Percentiles rank a stretch among this genome's conserved stretches.
Conservation (phyloP, 2,113 vertebrate species). For the Clarias magur region DNA sequence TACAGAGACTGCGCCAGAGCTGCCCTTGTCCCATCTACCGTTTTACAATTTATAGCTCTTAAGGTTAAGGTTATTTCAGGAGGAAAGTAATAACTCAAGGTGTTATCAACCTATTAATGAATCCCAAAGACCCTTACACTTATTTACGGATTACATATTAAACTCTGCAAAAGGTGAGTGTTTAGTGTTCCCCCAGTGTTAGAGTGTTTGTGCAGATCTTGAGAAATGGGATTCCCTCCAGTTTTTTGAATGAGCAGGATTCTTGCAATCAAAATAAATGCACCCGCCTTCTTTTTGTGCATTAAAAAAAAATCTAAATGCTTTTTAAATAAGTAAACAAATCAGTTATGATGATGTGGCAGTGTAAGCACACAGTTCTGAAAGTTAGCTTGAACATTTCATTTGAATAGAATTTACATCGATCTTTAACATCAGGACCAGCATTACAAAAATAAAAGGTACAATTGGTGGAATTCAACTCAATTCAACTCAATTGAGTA, state of each 20-base stretch:
- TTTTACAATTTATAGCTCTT: neutral
- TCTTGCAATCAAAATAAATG: neutral
- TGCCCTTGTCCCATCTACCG: neutral
- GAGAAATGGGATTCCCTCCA: too few relatives aligned
- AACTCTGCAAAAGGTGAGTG: neutral
- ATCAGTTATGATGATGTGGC: too few relatives aligned
- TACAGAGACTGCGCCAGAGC: neutral
- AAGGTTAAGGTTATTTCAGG: neutral
- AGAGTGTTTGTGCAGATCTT: neutral
- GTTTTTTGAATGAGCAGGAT: neutral
- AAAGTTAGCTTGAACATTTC: too few relatives aligned
- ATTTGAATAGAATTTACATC: too few relatives aligned
- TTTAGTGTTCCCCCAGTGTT: neutral
- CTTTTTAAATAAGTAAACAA: neutral
- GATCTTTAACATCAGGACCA: too few relatives aligned
- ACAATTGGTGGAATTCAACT: too few relatives aligned
- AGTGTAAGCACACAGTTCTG: too few relatives aligned
- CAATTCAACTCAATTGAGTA: too few relatives aligned
- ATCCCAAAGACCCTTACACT: neutral
- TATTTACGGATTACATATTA: neutral
- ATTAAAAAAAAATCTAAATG: neutral
- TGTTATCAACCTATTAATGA: neutral
- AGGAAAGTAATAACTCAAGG: neutral
- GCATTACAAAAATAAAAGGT: too few relatives aligned
- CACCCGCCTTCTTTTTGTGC: neutral